Percentiles rank a stretch among this genome's conserved stretches.
Evolutionary conservation across 2,797 vertebrate genomes (phyloP).

Genomic region (Tapirus indicus): DNA sequence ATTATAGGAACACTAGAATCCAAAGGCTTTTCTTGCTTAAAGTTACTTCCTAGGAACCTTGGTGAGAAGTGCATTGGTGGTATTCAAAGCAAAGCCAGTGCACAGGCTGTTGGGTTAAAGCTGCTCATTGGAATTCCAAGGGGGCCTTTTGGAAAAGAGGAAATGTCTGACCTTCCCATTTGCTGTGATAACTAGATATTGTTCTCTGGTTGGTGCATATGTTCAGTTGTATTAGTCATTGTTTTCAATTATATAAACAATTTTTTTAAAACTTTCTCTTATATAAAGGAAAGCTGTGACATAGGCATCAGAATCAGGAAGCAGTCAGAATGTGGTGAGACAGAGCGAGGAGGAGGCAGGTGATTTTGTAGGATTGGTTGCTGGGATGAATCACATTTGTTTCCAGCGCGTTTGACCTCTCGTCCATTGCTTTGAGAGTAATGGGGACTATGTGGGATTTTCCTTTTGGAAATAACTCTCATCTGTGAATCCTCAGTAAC

Average conservation of each 20-base stretch:
- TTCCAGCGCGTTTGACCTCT: slow-evolving; percentile 31
- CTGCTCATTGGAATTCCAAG: not conserved
- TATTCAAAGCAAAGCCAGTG: not conserved
- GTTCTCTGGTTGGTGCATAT: not conserved
- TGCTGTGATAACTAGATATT: not conserved
- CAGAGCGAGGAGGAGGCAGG: not conserved
- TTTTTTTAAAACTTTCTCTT: not conserved
- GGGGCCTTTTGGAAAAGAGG: not conserved
- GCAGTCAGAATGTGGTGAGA: not conserved
- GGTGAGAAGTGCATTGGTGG: not conserved
- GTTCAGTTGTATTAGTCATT: not conserved
- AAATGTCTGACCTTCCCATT: not conserved
- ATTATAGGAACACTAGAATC: not conserved
- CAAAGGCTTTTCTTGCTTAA: not conserved
- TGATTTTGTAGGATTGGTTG: not conserved
- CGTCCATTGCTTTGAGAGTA: slow-evolving; percentile 25
- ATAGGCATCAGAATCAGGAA: not conserved
- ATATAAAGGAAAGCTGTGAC: not conserved
- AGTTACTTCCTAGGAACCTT: not conserved
- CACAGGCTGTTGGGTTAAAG: not conserved
- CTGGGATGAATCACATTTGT: slow-evolving; percentile 49
- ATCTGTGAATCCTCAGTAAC: slow-evolving; percentile 25
- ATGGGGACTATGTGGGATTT: slow-evolving; percentile 39
- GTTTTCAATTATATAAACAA: not conserved
- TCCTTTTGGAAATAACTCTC: slow-evolving; percentile 59